Conservation (phyloP, 2,888 invertebrate species). For the Lordiphosa andalusiaca region DNA sequence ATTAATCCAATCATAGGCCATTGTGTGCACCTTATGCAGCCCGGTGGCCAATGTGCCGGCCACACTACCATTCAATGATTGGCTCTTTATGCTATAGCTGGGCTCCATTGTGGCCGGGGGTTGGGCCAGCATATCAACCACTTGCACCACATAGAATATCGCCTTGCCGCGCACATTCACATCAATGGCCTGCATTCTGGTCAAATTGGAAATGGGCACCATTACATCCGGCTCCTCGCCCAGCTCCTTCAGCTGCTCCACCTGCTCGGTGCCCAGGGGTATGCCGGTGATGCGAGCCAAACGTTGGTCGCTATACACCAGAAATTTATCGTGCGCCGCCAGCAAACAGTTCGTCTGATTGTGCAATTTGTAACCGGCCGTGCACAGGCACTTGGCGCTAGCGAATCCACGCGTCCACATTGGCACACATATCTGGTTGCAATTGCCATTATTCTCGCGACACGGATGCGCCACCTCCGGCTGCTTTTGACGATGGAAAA, state of each 20-base stretch:
- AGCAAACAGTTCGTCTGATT: constrained; percentile 83
- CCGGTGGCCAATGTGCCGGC: constrained; percentile 81
- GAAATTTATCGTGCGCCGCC: constrained; percentile 83
- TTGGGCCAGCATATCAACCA: constrained; percentile 15
- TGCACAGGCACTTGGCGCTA: constrained; percentile 86
- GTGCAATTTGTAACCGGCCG: constrained; percentile 85
- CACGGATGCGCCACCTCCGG: constrained; percentile 88
- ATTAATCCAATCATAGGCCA: constrained; percentile 92
- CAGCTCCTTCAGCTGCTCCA: constrained; percentile 62
- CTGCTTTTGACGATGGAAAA: constrained; percentile 89
- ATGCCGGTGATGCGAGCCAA: constrained; percentile 88
- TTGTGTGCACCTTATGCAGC: constrained; percentile 84
- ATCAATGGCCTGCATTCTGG: constrained; percentile 83
- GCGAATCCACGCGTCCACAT: constrained; percentile 82
- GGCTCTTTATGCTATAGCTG: constrained; percentile 84
- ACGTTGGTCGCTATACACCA: constrained; percentile 84
- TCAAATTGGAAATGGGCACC: constrained; percentile 85
- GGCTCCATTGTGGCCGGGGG: constrained; percentile 27
- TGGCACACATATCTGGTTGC: constrained; percentile 89
- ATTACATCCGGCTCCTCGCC: constrained; percentile 82
- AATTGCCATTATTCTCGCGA: constrained; percentile 84
- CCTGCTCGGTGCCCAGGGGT: constrained; percentile 67
- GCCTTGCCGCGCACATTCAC: constrained; percentile 83
- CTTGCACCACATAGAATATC: constrained; percentile 83
- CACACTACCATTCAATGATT: constrained; percentile 83